phyloP scores from a whole-genome alignment of 2,113 vertebrate genomes.

The Columbina picui region DNA sequence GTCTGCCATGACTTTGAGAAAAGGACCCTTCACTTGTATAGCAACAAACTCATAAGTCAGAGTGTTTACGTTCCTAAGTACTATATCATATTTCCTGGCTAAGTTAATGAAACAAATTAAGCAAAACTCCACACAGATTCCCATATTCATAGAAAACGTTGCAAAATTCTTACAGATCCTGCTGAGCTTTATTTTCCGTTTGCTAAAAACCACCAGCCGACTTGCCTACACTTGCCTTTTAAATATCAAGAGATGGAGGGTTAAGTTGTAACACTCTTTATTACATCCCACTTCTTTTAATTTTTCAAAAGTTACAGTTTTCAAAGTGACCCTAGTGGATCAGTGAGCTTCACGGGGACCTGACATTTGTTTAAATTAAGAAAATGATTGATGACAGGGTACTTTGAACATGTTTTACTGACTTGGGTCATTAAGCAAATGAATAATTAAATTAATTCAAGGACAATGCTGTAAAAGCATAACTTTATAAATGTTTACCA shows the following conservation, averaged over 20 bases:
- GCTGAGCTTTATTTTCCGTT: not conserved
- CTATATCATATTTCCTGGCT: constrained; percentile 54
- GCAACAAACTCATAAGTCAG: constrained; percentile 53
- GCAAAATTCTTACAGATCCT: not conserved
- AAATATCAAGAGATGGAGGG: not conserved
- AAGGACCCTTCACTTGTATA: constrained; percentile 46
- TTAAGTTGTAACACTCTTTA: not conserved
- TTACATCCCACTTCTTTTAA: not conserved
- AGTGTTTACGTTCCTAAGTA: constrained; percentile 58
- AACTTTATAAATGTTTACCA: not conserved
- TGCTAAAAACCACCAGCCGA: not conserved
- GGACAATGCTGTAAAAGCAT: not conserved
- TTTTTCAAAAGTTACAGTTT: not conserved
- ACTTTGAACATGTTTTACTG: not conserved
- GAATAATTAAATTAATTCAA: not conserved
- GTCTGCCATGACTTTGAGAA: constrained; percentile 63
- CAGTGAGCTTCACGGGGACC: not conserved
- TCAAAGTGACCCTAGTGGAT: not conserved
- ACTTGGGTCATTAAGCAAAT: not conserved
- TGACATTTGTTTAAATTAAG: not conserved
- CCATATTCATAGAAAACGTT: not conserved
- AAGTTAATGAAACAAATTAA: constrained; percentile 52
- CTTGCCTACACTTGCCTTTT: not conserved
- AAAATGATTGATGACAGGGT: not conserved
- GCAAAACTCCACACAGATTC: not conserved